Percentiles rank a stretch among this genome's conserved stretches.
Evolutionary conservation across 1,140 invertebrate genomes (phyloP).

Genomic region (Vanessa tameamea): DNA sequence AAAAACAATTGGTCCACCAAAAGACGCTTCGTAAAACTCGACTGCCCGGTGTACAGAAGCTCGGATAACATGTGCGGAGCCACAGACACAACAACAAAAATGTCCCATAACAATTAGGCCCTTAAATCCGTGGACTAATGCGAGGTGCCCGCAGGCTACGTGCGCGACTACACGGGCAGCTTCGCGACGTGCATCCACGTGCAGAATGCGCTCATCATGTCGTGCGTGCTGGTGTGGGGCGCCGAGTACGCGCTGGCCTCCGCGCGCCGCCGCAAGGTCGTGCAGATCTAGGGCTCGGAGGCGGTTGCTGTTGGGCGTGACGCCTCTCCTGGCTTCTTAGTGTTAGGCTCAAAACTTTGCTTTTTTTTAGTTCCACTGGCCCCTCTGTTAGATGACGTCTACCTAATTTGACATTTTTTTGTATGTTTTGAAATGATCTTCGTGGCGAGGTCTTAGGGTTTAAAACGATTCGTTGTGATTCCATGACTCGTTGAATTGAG

Average conservation of each 20-base stretch:
- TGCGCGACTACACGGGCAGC: slow-evolving; percentile 85
- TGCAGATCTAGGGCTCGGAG: slow-evolving; percentile 62
- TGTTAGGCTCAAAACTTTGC: slow-evolving; percentile 6
- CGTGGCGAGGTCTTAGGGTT: neutral
- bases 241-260: slow-evolving; percentile 83
- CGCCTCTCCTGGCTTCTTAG: neutral
- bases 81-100: too few relatives aligned
- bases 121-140: too few relatives aligned
- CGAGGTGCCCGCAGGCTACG: slow-evolving; percentile 84
- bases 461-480: neutral
- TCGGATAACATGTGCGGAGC: too few relatives aligned
- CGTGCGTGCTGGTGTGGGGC: slow-evolving; percentile 85
- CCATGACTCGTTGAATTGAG: neutral
- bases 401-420: neutral
- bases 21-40: too few relatives aligned
- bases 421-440: neutral
- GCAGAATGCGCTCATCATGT: slow-evolving; percentile 85
- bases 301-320: too few relatives aligned
- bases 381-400: neutral
- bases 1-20: too few relatives aligned
- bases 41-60: too few relatives aligned
- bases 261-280: slow-evolving; percentile 69
- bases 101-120: too few relatives aligned
- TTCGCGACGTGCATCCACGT: slow-evolving; percentile 87
- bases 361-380: neutral